phyloP scores from a whole-genome alignment of 2,797 vertebrate genomes.

The Rhinella marina region DNA sequence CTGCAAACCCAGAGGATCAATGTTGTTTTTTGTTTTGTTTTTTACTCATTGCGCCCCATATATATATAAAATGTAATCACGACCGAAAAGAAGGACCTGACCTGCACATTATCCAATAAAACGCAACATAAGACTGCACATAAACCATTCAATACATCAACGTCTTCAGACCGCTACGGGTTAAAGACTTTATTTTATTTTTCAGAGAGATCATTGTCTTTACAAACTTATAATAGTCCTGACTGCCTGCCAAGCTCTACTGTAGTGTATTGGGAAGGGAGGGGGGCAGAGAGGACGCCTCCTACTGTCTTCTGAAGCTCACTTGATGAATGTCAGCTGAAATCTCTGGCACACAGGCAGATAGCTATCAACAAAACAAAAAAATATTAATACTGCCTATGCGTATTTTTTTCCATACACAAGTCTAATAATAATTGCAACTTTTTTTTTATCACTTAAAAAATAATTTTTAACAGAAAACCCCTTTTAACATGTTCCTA shows the following conservation, averaged over 20 bases:
- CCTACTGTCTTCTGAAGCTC: constrained; percentile 12
- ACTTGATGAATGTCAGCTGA: constrained; percentile 61
- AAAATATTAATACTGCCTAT: neutral
- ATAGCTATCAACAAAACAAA: constrained; percentile 8
- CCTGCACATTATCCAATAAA: neutral
- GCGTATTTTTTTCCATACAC: neutral
- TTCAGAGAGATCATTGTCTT: neutral
- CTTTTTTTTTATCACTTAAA: neutral
- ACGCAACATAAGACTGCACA: neutral
- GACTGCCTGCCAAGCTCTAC: constrained; percentile 21
- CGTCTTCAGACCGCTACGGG: neutral
- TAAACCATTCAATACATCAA: neutral
- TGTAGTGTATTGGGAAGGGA: neutral
- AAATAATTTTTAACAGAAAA: too few species aligned
- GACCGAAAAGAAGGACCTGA: neutral
- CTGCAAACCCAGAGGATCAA: too few species aligned
- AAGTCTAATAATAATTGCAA: neutral
- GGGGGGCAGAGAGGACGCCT: neutral
- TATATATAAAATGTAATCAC: too few species aligned
- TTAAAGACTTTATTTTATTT: neutral
- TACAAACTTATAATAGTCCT: accelerated
- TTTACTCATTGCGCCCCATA: too few species aligned
- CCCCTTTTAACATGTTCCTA: too few species aligned
- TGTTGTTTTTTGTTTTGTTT: too few species aligned
- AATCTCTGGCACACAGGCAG: constrained; percentile 47